Evolutionary conservation across 2,797 vertebrate genomes (phyloP).

Genomic region (Diglossa cyanea): DNA sequence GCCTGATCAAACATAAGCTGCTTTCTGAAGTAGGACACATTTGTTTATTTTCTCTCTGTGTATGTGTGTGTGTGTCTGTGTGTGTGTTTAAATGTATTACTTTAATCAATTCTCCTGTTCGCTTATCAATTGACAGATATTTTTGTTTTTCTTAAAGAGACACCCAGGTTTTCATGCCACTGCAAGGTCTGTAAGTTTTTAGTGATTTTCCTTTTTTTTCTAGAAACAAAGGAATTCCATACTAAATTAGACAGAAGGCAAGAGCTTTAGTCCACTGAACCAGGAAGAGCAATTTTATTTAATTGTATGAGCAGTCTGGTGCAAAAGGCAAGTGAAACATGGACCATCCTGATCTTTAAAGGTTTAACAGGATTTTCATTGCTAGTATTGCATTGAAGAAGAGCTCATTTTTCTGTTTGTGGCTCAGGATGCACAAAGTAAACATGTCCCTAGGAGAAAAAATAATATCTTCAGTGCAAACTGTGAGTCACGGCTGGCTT

Average conservation of each 20-base stretch:
- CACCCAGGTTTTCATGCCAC: not conserved
- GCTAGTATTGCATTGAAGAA: slow-evolving; percentile 39
- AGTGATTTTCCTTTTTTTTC: not conserved
- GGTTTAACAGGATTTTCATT: not conserved
- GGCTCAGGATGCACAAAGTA: slow-evolving; percentile 59
- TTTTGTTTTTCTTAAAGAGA: not conserved
- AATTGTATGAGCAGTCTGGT: not conserved
- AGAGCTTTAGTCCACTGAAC: not conserved
- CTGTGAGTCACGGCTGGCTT: not conserved
- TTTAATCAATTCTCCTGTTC: slow-evolving; percentile 16
- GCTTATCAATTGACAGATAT: not conserved
- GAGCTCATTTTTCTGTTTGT: slow-evolving; percentile 44
- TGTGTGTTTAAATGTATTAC: not conserved
- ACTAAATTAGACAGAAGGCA: not conserved
- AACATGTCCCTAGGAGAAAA: slow-evolving; percentile 42
- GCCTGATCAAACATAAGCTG: slow-evolving; percentile 21
- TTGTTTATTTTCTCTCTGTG: not conserved
- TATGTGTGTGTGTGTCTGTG: not conserved
- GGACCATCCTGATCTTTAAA: not conserved
- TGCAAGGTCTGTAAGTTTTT: not conserved
- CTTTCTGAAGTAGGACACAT: slow-evolving; percentile 3
- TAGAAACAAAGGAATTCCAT: not conserved
- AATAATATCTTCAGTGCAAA: not conserved
- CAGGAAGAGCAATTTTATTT: not conserved
- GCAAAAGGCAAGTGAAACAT: not conserved